Evolutionary conservation across 2,113 vertebrate genomes (phyloP).

Genomic region (Dryoscopus gambensis): DNA sequence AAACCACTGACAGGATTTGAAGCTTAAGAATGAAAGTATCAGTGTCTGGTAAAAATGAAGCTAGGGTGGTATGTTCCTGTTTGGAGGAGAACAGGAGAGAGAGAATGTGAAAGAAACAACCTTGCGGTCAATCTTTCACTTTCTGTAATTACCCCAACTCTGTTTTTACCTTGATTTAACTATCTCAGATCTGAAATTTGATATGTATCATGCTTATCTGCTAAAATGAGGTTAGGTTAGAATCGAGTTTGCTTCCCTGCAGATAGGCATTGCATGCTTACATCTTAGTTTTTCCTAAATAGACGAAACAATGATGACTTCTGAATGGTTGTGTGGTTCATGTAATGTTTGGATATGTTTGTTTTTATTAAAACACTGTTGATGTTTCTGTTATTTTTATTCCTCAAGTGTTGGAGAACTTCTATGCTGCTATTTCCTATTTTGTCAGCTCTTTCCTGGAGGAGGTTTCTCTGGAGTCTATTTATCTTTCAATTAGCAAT

Average conservation of each 20-base stretch:
- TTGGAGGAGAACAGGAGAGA: background rate
- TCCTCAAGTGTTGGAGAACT: background rate
- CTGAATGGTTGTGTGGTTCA: background rate
- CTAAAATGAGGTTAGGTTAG: background rate
- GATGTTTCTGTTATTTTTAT: background rate
- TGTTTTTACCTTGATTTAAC: background rate
- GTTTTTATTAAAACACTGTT: background rate
- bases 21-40: background rate
- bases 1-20: background rate
- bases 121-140: background rate
- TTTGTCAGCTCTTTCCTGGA: constrained; percentile 20
- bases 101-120: background rate
- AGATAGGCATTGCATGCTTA: background rate
- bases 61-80: background rate
- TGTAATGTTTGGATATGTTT: background rate
- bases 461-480: constrained; percentile 11
- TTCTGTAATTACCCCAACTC: background rate
- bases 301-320: background rate
- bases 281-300: background rate
- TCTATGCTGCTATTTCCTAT: background rate
- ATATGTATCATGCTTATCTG: background rate
- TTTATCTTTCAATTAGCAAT: constrained; percentile 48
- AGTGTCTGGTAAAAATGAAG: background rate
- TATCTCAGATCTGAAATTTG: background rate
- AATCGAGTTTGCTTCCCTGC: background rate